Evolutionary conservation across 2,113 vertebrate species (phyloP).

Genomic region (Elachura formosa): DNA sequence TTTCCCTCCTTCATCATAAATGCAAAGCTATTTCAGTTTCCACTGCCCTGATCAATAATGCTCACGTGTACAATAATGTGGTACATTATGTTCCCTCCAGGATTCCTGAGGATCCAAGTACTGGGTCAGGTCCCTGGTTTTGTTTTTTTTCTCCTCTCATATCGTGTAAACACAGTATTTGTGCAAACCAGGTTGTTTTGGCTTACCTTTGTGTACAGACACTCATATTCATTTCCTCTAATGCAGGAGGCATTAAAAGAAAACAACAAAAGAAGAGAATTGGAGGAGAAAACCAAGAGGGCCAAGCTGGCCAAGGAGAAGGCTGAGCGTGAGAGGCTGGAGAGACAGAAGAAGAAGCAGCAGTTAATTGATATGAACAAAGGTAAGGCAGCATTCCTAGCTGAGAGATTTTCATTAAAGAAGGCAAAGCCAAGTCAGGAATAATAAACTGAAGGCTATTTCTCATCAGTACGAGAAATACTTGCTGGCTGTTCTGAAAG

Average conservation of each 20-base stretch:
- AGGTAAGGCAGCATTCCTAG: conserved; percentile 74
- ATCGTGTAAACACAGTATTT: background rate
- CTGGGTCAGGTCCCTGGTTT: background rate
- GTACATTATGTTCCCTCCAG: background rate
- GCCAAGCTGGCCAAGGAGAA: conserved; percentile 97
- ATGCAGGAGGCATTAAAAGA: conserved; percentile 92
- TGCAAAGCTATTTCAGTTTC: background rate
- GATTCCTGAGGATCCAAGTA: background rate
- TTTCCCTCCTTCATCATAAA: background rate
- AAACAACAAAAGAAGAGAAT: conserved; percentile 93
- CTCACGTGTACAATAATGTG: background rate
- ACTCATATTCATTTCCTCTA: background rate
- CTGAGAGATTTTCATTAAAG: background rate
- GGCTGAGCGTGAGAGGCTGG: conserved; percentile 91
- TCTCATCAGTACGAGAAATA: background rate
- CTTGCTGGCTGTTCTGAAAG: background rate
- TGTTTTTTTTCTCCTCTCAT: fast-evolving
- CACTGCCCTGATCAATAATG: background rate
- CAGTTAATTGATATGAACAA: conserved; percentile 98
- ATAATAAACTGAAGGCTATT: background rate
- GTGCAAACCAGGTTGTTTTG: background rate
- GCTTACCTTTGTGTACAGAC: background rate
- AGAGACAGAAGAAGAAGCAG: conserved; percentile 96
- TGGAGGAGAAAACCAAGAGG: conserved; percentile 94
- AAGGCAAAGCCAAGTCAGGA: background rate